Evolutionary conservation across 1,140 invertebrate genomes (phyloP).

Genomic region (Probaryconus sp.): DNA sequence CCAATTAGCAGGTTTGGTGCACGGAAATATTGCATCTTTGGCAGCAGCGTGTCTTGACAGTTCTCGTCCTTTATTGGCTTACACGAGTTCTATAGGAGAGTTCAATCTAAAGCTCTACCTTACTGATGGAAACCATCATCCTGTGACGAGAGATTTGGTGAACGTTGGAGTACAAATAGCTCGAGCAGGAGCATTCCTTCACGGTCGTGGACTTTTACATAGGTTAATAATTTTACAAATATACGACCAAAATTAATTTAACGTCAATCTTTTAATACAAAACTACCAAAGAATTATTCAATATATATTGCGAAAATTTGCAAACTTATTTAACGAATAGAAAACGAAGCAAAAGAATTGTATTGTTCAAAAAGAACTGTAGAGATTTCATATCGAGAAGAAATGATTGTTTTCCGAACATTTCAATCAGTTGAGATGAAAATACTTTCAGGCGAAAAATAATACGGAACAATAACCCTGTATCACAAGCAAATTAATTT

Average conservation of each 20-base stretch:
- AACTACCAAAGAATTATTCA: too few species aligned
- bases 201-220: slow-evolving; percentile 92
- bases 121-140: slow-evolving; percentile 80
- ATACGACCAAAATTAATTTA: slow-evolving; percentile 1
- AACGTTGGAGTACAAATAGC: slow-evolving; percentile 93
- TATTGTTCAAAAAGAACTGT: too few species aligned
- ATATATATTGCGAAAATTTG: too few species aligned
- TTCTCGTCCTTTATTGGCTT: slow-evolving; percentile 87
- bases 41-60: slow-evolving; percentile 89
- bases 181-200: slow-evolving; percentile 92
- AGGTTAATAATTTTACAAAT: slow-evolving; percentile 69
- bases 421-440: not conserved
- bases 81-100: slow-evolving; percentile 85
- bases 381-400: not conserved
- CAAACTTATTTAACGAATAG: too few species aligned
- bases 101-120: slow-evolving; percentile 93
- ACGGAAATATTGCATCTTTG: slow-evolving; percentile 89
- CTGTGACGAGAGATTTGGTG: slow-evolving; percentile 91
- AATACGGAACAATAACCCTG: not conserved
- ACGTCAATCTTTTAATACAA: not conserved
- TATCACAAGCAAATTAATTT: slow-evolving; percentile 6
- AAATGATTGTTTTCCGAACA: slow-evolving; percentile 2
- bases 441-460: slow-evolving; percentile 3
- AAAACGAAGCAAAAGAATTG: too few species aligned
- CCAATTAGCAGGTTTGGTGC: slow-evolving; percentile 88